These are phyloP conservation scores for Siniperca scherzeri DNA, from an alignment of 2,797 vertebrate genomes.

Conservation along the genomic window DNA sequence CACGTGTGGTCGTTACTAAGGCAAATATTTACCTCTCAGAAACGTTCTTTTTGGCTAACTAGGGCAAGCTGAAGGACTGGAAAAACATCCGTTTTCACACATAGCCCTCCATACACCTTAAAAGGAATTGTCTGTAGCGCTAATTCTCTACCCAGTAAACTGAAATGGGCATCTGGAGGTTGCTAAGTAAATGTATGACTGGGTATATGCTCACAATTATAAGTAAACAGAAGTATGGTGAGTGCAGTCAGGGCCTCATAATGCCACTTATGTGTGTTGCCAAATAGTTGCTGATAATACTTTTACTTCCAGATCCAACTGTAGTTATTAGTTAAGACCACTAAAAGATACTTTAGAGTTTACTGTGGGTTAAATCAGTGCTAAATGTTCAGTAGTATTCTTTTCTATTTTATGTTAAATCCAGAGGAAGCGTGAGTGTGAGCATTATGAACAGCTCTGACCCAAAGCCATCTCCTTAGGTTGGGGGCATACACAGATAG, in stretches of 20 bases:
- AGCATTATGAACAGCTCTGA: background rate
- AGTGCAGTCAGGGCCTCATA: background rate
- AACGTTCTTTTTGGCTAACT: background rate
- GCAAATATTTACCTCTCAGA: background rate
- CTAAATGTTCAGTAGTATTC: background rate
- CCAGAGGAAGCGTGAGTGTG: background rate
- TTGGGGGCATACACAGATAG: background rate
- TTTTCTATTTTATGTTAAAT: background rate
- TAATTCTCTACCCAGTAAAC: background rate
- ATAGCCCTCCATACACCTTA: background rate
- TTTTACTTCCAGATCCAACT: background rate
- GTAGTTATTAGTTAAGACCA: background rate
- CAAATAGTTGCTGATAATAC: background rate
- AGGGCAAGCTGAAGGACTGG: background rate
- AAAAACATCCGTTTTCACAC: background rate
- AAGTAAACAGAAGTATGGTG: background rate
- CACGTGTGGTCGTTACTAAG: too few species aligned
- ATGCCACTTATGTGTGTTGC: background rate
- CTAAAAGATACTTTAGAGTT: background rate
- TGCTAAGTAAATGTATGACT: background rate
- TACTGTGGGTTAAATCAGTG: background rate
- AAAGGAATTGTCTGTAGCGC: background rate
- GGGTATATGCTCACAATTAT: background rate
- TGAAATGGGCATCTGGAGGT: background rate
- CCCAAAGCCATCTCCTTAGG: background rate